phyloP scores from a whole-genome alignment of 1,140 invertebrate species.

The Drosophila nigromelanica region DNA sequence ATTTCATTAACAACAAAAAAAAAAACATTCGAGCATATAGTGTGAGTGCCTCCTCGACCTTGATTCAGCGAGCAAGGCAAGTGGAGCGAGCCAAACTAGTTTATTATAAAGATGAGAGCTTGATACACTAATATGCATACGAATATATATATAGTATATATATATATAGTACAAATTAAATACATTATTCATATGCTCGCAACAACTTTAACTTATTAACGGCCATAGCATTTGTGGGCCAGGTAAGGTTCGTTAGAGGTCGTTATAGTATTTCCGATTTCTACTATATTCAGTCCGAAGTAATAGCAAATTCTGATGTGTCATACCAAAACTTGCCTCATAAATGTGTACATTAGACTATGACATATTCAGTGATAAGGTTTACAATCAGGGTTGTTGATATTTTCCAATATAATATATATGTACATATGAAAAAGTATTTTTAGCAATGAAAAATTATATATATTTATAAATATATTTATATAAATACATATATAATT shows the following conservation, averaged over 20 bases:
- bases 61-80: constrained; percentile 28
- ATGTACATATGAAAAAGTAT: no score
- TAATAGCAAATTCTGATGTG: background rate
- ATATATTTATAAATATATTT: no score
- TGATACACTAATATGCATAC: background rate
- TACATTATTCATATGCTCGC: background rate
- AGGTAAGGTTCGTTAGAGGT: background rate
- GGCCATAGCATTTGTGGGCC: background rate
- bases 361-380: constrained; percentile 5
- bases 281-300: background rate
- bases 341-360: background rate
- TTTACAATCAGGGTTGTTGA: background rate
- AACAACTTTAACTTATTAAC: background rate
- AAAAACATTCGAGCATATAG: background rate
- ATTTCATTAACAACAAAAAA: constrained; percentile 17
- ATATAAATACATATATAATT: no score
- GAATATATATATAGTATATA: background rate
- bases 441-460: no score
- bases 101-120: constrained; percentile 2
- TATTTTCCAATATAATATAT: no score
- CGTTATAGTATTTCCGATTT: background rate
- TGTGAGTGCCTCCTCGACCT: constrained; percentile 19
- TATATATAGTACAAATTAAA: background rate
- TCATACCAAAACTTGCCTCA: background rate
- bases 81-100: constrained; percentile 21